A percentile compares a stretch with the other conserved stretches of the same genome.
Evolutionary conservation across 1,140 invertebrate species (phyloP).

Genomic region (Geopemphigus sp.): DNA sequence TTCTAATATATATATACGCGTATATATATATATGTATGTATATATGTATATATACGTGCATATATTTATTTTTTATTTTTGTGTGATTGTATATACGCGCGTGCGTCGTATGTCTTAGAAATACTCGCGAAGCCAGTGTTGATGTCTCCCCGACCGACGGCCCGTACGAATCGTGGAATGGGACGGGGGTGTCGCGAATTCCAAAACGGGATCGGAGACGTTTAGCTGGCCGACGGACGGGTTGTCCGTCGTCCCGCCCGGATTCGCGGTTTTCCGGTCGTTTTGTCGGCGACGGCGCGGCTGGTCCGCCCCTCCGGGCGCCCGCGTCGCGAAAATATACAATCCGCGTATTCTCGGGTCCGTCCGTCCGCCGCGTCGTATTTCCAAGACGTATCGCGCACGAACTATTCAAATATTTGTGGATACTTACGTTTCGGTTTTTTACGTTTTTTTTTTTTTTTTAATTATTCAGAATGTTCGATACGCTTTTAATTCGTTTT

Average conservation of each 20-base stretch:
- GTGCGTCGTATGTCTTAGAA: slow-evolving; percentile 30
- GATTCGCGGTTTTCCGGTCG: no score
- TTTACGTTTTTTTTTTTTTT: slow-evolving; percentile 50
- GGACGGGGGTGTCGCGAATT: no score
- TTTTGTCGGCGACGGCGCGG: no score
- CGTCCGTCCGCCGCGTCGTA: background rate
- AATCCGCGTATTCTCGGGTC: background rate
- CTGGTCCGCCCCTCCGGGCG: no score
- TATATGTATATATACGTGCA: slow-evolving; percentile 23
- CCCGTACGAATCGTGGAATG: no score
- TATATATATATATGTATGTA: no score
- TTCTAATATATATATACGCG: slow-evolving; percentile 19
- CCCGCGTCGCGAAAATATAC: no score
- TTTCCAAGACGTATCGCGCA: slow-evolving; percentile 4
- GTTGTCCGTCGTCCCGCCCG: no score
- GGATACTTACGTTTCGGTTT: slow-evolving; percentile 49
- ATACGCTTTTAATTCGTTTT: slow-evolving; percentile 51
- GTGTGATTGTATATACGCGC: slow-evolving; percentile 47
- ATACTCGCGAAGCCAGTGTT: no score
- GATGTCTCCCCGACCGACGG: no score
- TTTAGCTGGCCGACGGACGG: no score
- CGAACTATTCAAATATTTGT: slow-evolving; percentile 36
- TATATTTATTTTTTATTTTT: slow-evolving; percentile 49
- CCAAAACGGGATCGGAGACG: no score
- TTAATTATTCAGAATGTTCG: slow-evolving; percentile 48